Evolutionary conservation across 2,888 invertebrate species (phyloP).

Genomic region (Coelopa pilipes): DNA sequence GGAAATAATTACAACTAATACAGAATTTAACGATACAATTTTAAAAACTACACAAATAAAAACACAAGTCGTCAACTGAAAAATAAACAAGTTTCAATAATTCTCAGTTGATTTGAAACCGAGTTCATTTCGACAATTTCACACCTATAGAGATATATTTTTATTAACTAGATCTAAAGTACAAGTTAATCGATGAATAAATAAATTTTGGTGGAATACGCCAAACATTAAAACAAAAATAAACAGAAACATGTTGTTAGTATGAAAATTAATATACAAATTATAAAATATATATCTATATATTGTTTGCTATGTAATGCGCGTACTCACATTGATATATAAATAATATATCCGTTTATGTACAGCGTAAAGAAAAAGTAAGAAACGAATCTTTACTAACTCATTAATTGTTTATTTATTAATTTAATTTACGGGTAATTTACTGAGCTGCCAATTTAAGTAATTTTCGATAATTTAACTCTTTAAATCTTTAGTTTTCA

Average conservation of each 20-base stretch:
- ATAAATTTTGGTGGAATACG: background rate
- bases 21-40: no score
- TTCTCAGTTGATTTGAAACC: no score
- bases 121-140: no score
- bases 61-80: background rate
- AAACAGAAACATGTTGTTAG: background rate
- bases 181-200: no score
- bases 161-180: no score
- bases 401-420: conserved; percentile 13
- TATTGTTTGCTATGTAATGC: conserved; percentile 14
- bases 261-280: background rate
- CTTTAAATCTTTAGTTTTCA: conserved; percentile 12
- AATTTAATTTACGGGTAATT: conserved; percentile 1
- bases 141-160: no score
- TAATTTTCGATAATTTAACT: background rate
- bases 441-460: conserved; percentile 3
- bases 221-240: background rate
- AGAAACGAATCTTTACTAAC: conserved; percentile 19
- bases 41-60: conserved; percentile 6
- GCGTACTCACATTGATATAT: conserved; percentile 1
- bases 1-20: background rate
- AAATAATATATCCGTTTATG: background rate
- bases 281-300: conserved; percentile 6
- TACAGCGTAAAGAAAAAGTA: conserved; percentile 21
- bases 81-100: background rate